These are phyloP conservation scores for Stegophylla sp. DNA, from an alignment of 2,888 invertebrate species.

Conservation along the genomic window DNA sequence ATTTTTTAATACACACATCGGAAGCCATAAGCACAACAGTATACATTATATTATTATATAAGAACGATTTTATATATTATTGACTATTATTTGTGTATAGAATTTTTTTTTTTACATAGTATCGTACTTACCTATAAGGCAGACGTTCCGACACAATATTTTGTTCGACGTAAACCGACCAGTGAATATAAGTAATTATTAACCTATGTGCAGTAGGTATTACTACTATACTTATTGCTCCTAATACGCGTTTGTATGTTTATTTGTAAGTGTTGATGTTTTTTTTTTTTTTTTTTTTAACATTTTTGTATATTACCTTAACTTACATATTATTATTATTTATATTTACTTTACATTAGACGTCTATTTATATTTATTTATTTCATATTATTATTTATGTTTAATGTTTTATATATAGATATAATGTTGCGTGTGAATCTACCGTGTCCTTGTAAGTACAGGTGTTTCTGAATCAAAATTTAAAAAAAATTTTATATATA, in stretches of 20 bases:
- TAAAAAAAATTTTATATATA: background rate
- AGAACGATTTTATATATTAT: background rate
- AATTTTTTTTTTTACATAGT: background rate
- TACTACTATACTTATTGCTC: background rate
- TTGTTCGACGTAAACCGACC: background rate
- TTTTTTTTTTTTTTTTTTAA: too few species aligned
- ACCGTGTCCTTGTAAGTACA: background rate
- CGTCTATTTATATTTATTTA: background rate
- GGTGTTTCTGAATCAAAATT: slow-evolving; percentile 31
- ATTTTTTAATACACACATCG: background rate
- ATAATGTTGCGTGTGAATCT: background rate
- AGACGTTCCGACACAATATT: too few species aligned
- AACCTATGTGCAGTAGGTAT: too few species aligned
- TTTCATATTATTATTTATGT: background rate
- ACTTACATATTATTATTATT: too few species aligned
- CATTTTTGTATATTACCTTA: too few species aligned
- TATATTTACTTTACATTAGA: too few species aligned
- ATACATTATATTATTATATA: background rate
- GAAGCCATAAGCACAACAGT: slow-evolving; percentile 13
- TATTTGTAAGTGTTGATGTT: background rate
- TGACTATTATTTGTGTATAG: too few species aligned
- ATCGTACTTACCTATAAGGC: background rate
- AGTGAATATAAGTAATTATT: background rate
- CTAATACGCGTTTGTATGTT: background rate
- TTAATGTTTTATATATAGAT: background rate